These are phyloP conservation scores for Cryptoprocta ferox DNA, from an alignment of 2,797 vertebrate species.

Conservation along the genomic window DNA sequence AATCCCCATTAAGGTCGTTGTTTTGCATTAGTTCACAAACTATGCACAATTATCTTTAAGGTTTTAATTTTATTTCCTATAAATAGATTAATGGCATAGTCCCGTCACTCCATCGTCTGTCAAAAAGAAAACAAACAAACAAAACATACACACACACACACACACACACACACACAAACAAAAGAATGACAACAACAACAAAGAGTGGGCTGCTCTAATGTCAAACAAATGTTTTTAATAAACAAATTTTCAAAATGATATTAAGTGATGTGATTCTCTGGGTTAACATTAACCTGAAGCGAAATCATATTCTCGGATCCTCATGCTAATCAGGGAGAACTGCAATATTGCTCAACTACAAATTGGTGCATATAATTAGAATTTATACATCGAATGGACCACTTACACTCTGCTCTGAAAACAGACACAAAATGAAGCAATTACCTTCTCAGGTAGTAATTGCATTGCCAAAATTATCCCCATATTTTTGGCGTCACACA, in stretches of 20 bases:
- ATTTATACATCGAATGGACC: not conserved
- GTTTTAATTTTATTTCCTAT: slow-evolving; percentile 65
- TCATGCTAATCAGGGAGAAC: slow-evolving; percentile 8
- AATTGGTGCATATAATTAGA: not conserved
- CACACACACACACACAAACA: not conserved
- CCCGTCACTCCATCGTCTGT: slow-evolving; percentile 30
- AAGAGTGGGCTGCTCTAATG: not conserved
- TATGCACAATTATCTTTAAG: slow-evolving; percentile 81
- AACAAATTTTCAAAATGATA: slow-evolving; percentile 43
- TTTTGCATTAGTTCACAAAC: slow-evolving; percentile 83
- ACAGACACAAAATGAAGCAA: not conserved
- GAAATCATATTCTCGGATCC: slow-evolving; percentile 10
- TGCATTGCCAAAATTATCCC: slow-evolving; percentile 6
- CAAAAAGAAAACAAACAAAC: not conserved
- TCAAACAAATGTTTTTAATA: slow-evolving; percentile 56
- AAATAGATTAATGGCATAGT: slow-evolving; percentile 50
- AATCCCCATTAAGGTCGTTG: slow-evolving; percentile 81
- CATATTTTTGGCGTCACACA: not conserved
- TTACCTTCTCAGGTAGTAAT: not conserved
- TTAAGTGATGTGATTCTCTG: not conserved
- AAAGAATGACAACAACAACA: not conserved
- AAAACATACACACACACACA: not conserved
- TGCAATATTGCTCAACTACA: not conserved
- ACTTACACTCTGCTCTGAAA: not conserved
- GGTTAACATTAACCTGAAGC: slow-evolving; percentile 21